These are phyloP conservation scores for Cyanistes caeruleus DNA, from an alignment of 2,113 vertebrate genomes.

Conservation along the genomic window DNA sequence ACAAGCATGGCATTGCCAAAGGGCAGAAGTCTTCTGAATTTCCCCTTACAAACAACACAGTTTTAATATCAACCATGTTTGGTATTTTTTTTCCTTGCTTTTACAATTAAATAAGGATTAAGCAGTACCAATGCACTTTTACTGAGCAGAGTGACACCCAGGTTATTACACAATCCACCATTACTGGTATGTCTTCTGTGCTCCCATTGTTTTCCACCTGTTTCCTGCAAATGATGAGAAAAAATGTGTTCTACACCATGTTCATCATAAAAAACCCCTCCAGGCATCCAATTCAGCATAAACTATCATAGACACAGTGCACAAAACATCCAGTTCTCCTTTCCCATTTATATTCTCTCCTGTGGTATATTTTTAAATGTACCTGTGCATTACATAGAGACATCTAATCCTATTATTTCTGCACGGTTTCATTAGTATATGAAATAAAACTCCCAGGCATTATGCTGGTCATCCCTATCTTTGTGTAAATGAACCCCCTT, in stretches of 20 bases:
- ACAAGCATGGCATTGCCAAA: not conserved
- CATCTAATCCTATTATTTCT: not conserved
- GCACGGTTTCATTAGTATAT: not conserved
- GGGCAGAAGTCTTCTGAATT: not conserved
- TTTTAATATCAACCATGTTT: not conserved
- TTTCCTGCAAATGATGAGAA: not conserved
- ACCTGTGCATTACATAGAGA: not conserved
- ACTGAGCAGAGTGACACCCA: not conserved
- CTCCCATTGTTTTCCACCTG: not conserved
- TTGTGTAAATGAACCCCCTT: not conserved
- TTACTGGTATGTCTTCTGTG: not conserved
- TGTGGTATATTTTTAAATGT: not conserved
- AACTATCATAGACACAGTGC: not conserved
- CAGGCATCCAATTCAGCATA: not conserved
- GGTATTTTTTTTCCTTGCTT: not conserved
- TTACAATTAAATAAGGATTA: not conserved
- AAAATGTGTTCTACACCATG: not conserved
- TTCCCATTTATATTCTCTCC: not conserved
- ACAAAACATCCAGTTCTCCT: not conserved
- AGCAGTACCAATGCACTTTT: not conserved
- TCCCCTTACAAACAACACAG: not conserved
- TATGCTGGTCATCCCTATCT: not conserved
- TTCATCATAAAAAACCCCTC: not conserved
- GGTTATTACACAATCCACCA: not conserved
- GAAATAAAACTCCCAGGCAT: not conserved